Percentiles rank a stretch among this genome's conserved stretches.
Evolutionary conservation across 2,113 vertebrate genomes (phyloP).

Genomic region (Paraplagusia blochii): DNA sequence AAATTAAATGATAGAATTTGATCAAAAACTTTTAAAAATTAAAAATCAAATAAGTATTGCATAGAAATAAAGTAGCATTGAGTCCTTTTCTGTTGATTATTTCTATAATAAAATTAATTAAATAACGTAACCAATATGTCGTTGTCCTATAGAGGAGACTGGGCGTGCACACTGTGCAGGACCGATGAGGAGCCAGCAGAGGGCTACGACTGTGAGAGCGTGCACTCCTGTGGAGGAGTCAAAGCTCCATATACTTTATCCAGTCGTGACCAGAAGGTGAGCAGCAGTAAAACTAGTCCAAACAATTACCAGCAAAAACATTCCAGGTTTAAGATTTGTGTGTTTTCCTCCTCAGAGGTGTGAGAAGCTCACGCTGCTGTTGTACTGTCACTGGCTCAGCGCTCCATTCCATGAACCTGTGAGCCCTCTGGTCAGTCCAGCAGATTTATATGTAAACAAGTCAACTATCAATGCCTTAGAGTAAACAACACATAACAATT

Average conservation of each 20-base stretch:
- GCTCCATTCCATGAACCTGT: constrained; percentile 90
- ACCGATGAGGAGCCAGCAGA: constrained; percentile 76
- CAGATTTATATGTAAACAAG: not conserved
- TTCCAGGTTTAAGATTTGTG: not conserved
- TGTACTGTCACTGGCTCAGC: constrained; percentile 85
- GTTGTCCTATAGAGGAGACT: constrained; percentile 83
- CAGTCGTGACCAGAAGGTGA: constrained; percentile 83
- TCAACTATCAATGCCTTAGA: not conserved
- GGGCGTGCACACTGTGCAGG: constrained; percentile 86
- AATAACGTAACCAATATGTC: no score
- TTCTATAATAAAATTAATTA: no score
- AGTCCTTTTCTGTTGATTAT: no score
- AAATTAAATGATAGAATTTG: no score
- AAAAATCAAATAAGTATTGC: no score
- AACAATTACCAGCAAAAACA: not conserved
- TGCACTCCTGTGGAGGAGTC: constrained; percentile 55
- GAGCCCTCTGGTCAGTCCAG: constrained; percentile 83
- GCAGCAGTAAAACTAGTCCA: constrained; percentile 12
- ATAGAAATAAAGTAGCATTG: no score
- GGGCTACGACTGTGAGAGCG: constrained; percentile 82
- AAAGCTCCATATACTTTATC: constrained; percentile 72
- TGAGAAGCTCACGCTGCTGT: constrained; percentile 86
- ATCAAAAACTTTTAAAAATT: no score
- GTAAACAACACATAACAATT: not conserved
- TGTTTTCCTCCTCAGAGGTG: constrained; percentile 79